Conservation (phyloP, 1,140 invertebrate genomes). For the Popillia japonica region DNA sequence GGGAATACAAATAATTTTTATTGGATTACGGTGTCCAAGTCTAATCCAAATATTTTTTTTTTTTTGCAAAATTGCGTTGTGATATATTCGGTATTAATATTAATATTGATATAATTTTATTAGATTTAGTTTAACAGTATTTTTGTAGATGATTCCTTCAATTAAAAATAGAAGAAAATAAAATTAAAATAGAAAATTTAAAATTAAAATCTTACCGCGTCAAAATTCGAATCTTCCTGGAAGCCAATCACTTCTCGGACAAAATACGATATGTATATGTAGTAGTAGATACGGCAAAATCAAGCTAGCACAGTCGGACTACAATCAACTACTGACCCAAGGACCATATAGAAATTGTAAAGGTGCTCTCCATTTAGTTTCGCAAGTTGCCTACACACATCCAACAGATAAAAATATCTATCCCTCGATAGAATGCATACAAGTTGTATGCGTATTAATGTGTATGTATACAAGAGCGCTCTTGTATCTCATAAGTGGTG, state of each 20-base stretch:
- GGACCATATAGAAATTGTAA: not conserved
- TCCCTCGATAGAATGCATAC: conserved; percentile 1
- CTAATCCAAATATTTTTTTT: not conserved
- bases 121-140: too few species aligned
- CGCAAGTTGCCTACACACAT: not conserved
- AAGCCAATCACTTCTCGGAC: too few species aligned
- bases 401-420: conserved; percentile 30
- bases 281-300: too few species aligned
- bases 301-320: not conserved
- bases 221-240: not conserved
- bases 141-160: not conserved
- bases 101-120: too few species aligned
- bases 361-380: conserved; percentile 29
- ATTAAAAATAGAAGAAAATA: not conserved
- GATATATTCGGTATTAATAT: not conserved
- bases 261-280: too few species aligned
- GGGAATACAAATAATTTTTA: not conserved
- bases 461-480: too few species aligned
- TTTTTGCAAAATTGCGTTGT: not conserved
- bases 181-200: not conserved
- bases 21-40: not conserved
- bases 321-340: conserved; percentile 17
- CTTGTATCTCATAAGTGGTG: too few species aligned
- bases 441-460: too few species aligned
- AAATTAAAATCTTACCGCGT: conserved; percentile 3